These are phyloP conservation scores for Physeter macrocephalus DNA, from an alignment of 2,113 vertebrate species.

Conservation along the genomic window DNA sequence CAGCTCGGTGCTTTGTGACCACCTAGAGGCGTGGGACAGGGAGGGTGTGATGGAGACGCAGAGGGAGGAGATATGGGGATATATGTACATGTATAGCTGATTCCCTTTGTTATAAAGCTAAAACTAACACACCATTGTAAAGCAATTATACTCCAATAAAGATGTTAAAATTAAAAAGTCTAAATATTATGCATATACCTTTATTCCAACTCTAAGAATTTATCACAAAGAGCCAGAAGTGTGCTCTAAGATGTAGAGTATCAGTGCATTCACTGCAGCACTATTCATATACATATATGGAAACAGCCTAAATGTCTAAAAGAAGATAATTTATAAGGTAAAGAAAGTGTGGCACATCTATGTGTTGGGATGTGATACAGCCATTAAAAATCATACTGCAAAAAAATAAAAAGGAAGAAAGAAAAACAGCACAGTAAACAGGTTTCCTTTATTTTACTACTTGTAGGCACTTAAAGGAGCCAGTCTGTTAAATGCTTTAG, in stretches of 20 bases:
- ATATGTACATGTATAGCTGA: no score
- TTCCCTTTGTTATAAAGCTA: no score
- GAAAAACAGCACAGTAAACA: background rate
- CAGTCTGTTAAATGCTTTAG: background rate
- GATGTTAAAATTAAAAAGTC: background rate
- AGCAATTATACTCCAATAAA: no score
- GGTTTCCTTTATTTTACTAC: background rate
- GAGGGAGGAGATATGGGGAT: no score
- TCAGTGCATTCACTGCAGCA: background rate
- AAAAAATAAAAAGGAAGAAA: no score
- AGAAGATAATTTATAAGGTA: background rate
- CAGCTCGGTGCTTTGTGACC: no score
- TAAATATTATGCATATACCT: background rate
- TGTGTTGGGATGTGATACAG: background rate
- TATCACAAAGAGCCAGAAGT: conserved; percentile 11
- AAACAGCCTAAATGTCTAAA: background rate
- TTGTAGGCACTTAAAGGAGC: background rate
- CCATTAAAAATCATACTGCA: background rate
- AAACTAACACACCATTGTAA: no score
- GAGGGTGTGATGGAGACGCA: no score
- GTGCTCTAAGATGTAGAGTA: background rate
- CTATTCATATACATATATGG: background rate
- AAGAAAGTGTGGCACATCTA: background rate
- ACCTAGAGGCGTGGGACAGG: no score
- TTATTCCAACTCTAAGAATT: background rate